Evolutionary conservation across 1,140 invertebrate species (phyloP).

Genomic region (Euglossa dilemma): DNA sequence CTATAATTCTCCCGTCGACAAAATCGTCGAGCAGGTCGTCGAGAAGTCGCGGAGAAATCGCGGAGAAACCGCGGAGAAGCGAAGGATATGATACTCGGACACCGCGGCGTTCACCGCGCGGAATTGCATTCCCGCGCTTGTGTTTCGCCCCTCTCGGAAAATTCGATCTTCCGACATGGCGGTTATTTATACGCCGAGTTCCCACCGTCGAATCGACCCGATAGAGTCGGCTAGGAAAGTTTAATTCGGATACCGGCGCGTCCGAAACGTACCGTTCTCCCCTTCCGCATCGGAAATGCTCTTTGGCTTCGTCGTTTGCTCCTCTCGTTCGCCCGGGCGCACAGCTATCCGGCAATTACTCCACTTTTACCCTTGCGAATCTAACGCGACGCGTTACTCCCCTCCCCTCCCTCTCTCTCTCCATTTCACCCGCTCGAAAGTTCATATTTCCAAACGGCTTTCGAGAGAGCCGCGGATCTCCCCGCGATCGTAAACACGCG

Average conservation of each 20-base stretch:
- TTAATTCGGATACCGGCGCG: not conserved
- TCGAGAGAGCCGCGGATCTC: too few species aligned
- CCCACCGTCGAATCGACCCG: not conserved
- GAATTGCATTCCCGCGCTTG: not conserved
- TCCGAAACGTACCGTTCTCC: not conserved
- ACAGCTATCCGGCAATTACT: too few species aligned
- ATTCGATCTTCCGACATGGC: not conserved
- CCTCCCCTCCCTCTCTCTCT: too few species aligned
- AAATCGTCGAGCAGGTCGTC: too few species aligned
- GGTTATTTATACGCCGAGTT: not conserved
- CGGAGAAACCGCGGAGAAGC: not conserved
- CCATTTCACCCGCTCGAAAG: too few species aligned
- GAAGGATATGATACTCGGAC: not conserved
- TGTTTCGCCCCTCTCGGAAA: too few species aligned
- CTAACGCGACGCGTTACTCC: too few species aligned
- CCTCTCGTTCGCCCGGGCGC: too few species aligned
- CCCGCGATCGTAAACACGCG: too few species aligned
- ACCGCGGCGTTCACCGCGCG: not conserved
- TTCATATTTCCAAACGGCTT: too few species aligned
- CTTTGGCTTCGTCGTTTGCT: too few species aligned
- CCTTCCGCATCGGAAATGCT: not conserved
- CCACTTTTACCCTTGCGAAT: too few species aligned
- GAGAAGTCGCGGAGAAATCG: not conserved
- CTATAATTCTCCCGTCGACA: conserved; percentile 1
- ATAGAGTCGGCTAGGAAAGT: not conserved